Conservation (phyloP, 2,797 vertebrate species). For the Selene dorsalis region DNA sequence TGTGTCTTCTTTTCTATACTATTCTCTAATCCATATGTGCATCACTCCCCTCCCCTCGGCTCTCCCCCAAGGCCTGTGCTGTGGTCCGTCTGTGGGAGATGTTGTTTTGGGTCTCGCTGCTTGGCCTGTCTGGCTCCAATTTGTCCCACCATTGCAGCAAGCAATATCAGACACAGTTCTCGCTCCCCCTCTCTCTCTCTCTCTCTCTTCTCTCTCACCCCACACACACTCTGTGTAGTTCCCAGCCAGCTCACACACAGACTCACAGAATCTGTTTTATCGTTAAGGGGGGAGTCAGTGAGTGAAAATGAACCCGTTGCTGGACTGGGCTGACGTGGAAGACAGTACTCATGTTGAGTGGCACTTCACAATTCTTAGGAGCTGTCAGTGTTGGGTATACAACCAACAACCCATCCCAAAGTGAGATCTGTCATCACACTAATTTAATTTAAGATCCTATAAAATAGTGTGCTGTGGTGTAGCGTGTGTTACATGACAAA, state of each 20-base stretch:
- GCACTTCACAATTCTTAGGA: conserved; percentile 7
- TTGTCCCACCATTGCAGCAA: conserved; percentile 83
- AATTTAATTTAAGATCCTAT: neutral
- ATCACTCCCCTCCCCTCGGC: conserved; percentile 52
- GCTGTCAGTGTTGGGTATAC: conserved; percentile 7
- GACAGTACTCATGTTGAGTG: conserved; percentile 30
- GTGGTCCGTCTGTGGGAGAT: conserved; percentile 83
- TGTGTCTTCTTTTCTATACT: conserved; percentile 71
- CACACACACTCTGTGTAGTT: conserved; percentile 77
- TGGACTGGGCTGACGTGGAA: conserved; percentile 23
- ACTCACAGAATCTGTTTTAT: conserved; percentile 56
- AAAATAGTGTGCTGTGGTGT: neutral
- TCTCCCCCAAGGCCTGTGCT: conserved; percentile 75
- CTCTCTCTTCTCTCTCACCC: conserved; percentile 48
- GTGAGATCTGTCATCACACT: neutral
- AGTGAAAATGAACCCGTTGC: conserved; percentile 40
- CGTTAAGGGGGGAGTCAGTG: conserved; percentile 18
- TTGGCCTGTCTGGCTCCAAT: conserved; percentile 87
- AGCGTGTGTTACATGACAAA: neutral
- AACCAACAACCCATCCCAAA: neutral
- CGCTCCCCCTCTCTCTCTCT: conserved; percentile 59
- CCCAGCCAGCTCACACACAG: conserved; percentile 55
- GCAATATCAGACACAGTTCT: conserved; percentile 82
- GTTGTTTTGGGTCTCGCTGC: conserved; percentile 84
- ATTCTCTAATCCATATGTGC: conserved; percentile 74